A percentile compares a stretch with the other conserved stretches of the same genome.
phyloP scores from a whole-genome alignment of 2,113 vertebrate species.

The Coptodon rendalli region DNA sequence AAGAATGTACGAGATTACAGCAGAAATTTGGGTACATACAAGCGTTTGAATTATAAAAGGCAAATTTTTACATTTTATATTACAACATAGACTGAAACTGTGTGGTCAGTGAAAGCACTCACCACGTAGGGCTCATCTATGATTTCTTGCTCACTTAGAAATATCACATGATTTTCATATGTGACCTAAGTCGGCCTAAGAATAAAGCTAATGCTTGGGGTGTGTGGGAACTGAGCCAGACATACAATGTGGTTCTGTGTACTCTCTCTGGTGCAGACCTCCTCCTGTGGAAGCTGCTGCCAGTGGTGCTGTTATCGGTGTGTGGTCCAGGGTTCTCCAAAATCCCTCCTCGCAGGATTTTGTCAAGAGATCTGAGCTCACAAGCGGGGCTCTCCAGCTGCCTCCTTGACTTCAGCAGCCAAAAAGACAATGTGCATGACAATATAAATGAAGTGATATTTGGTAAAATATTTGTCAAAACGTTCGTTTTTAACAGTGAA shows the following conservation, averaged over 20 bases:
- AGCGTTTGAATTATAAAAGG: not conserved
- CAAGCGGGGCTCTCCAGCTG: conserved; percentile 60
- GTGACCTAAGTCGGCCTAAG: conserved; percentile 12
- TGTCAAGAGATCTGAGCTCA: conserved; percentile 66
- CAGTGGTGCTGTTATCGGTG: not conserved
- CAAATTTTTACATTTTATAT: not conserved
- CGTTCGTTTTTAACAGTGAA: not conserved
- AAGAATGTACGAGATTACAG: accelerated
- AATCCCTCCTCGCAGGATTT: conserved; percentile 60
- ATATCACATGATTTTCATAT: conserved; percentile 38
- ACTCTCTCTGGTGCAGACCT: conserved; percentile 43
- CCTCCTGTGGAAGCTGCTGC: conserved; percentile 25
- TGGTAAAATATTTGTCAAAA: not conserved
- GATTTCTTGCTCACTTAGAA: conserved; percentile 5
- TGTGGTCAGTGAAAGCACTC: not conserved
- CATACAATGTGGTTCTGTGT: conserved; percentile 32
- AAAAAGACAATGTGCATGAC: not conserved
- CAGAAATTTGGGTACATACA: not conserved
- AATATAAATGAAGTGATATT: not conserved
- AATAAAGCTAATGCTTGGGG: conserved; percentile 28
- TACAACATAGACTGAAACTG: not conserved
- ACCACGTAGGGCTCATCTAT: not conserved
- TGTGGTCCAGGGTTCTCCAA: conserved; percentile 51
- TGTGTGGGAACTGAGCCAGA: conserved; percentile 20
- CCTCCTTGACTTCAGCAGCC: conserved; percentile 18